Evolutionary conservation across 2,888 invertebrate species (phyloP).

Genomic region (Nebria salina): DNA sequence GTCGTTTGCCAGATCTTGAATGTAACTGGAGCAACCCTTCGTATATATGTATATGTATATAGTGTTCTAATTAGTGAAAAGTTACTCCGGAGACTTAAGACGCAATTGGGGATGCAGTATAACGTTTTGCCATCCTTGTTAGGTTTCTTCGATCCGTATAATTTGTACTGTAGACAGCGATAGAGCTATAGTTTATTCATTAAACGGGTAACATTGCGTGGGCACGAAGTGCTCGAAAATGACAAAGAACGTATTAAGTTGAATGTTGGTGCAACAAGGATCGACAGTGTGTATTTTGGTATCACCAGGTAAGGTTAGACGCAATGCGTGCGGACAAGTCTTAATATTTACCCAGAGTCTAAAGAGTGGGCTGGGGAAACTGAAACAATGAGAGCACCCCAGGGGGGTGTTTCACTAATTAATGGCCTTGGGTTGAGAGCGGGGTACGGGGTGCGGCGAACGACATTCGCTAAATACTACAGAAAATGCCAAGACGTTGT

Average conservation of each 20-base stretch:
- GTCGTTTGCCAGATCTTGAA: not conserved
- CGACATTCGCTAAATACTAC: constrained; percentile 40
- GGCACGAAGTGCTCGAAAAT: not conserved
- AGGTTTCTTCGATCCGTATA: constrained; percentile 23
- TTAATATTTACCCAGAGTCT: constrained; percentile 46
- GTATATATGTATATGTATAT: constrained; percentile 35
- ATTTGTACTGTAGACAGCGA: constrained; percentile 26
- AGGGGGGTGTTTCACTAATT: constrained; percentile 64
- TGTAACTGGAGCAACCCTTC: constrained; percentile 51
- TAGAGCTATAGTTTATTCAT: constrained; percentile 27
- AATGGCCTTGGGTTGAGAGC: constrained; percentile 58
- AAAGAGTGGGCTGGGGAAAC: constrained; percentile 21
- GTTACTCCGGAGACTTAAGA: constrained; percentile 50
- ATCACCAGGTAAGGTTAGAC: constrained; percentile 51
- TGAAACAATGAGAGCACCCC: constrained; percentile 56
- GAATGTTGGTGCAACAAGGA: constrained; percentile 20
- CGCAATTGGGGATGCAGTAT: constrained; percentile 24
- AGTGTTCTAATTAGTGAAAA: constrained; percentile 52
- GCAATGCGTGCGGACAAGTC: constrained; percentile 50
- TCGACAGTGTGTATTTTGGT: constrained; percentile 49
- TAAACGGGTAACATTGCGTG: constrained; percentile 27
- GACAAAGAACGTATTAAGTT: constrained; percentile 17
- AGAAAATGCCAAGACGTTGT: constrained; percentile 44
- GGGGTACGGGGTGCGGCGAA: not conserved
- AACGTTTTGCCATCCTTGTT: constrained; percentile 36